Percentiles rank a stretch among this genome's conserved stretches.
Conservation (phyloP, 37 sponge, comb jelly and placozoan species). For the Cladorhizidae sp. region DNA sequence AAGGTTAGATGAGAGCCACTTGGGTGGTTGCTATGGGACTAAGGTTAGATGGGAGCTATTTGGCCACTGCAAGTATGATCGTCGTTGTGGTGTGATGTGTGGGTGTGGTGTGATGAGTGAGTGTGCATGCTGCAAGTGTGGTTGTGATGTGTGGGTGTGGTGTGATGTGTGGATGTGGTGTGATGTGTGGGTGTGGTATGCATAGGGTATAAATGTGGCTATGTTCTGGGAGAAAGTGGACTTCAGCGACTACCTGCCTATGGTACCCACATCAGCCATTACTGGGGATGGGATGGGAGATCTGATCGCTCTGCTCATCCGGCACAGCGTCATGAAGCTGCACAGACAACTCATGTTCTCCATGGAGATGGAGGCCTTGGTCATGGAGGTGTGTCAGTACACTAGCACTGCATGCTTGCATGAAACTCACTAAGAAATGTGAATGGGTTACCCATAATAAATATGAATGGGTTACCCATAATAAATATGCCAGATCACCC, state of each 20-base stretch:
- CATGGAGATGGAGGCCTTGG: constrained; percentile 83
- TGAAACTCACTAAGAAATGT: too few relatives aligned
- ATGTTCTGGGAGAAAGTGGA: constrained; percentile 97
- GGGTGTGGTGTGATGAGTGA: background rate
- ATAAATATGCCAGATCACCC: too few relatives aligned
- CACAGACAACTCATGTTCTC: constrained; percentile 70
- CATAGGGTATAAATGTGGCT: constrained; percentile 91
- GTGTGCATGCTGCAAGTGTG: background rate
- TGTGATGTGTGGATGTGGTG: background rate
- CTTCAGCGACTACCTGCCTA: constrained; percentile 80
- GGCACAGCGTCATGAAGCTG: constrained; percentile 65
- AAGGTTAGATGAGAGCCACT: too few relatives aligned
- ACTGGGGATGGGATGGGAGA: constrained; percentile 99
- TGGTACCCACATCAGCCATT: constrained; percentile 95
- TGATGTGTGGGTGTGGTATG: background rate
- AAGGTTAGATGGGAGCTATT: too few relatives aligned
- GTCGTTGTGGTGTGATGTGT: too few relatives aligned
- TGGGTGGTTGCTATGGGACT: too few relatives aligned
- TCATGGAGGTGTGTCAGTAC: constrained; percentile 82
- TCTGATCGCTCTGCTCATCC: constrained; percentile 86
- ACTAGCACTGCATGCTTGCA: too few relatives aligned
- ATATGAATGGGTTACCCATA: too few relatives aligned
- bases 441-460: too few relatives aligned
- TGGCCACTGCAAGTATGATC: too few relatives aligned
- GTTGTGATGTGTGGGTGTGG: background rate